Evolutionary conservation across 2,888 invertebrate genomes (phyloP).

Genomic region (Napeogenes inachia): DNA sequence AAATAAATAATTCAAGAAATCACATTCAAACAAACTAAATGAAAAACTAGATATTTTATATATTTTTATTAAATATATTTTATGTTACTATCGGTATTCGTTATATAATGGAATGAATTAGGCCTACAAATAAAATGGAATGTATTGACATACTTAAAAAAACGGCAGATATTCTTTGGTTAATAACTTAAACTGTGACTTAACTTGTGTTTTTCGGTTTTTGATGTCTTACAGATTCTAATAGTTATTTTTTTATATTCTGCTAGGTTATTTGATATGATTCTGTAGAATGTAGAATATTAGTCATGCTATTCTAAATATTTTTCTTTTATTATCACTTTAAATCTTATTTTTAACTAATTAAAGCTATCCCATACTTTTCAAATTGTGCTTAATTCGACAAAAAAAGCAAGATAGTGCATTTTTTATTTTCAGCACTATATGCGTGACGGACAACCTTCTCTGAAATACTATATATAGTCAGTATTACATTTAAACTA

Average conservation of each 20-base stretch:
- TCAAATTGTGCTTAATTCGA: constrained; percentile 63
- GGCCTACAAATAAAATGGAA: too few species aligned
- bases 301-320: constrained; percentile 35
- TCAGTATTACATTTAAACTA: not conserved
- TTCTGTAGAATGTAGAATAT: not conserved
- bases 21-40: too few species aligned
- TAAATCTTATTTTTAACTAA: constrained; percentile 60
- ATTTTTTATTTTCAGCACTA: constrained; percentile 16
- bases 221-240: too few species aligned
- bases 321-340: constrained; percentile 41
- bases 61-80: too few species aligned
- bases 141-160: too few species aligned
- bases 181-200: too few species aligned
- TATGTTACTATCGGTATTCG: too few species aligned
- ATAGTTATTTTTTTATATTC: too few species aligned
- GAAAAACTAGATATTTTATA: too few species aligned
- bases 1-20: too few species aligned
- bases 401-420: constrained; percentile 46
- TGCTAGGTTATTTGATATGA: too few species aligned
- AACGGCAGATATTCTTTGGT: too few species aligned
- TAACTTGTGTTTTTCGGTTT: not conserved
- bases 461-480: constrained; percentile 17
- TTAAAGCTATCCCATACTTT: constrained; percentile 77
- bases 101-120: not conserved
- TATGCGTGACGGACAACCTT: constrained; percentile 19